Evolutionary conservation across 2,888 invertebrate species (phyloP), one percentile per base, ranked within the genome.

Genomic region (Caenorhabditis sinica): DNA sequence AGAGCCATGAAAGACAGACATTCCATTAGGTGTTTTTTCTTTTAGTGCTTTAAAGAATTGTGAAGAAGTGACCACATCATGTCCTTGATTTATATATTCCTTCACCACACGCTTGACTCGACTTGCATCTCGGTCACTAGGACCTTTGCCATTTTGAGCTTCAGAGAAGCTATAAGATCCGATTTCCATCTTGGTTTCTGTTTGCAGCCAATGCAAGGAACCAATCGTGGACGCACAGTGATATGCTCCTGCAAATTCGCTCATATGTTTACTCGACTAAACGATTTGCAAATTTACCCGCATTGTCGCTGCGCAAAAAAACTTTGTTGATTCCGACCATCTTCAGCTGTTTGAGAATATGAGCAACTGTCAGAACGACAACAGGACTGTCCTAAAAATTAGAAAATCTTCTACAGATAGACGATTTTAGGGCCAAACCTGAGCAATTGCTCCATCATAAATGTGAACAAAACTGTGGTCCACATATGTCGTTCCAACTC

Each of bases 391-490:
- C 49, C 49, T 49, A 17, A 49, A 49, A 49, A 6, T n/a, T n/a
- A n/a, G n/a, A n/a, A n/a, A n/a, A 49, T 36, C 11, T 36, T 36
- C 11, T 8, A 36, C 6, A 13, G 49, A 49, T 17, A 17, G 3
- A n/a, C n/a, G n/a, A n/a, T n/a, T n/a, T n/a, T n/a, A 49, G 49
- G 13, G n/a, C 8, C 6, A 11, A 4, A 49, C 11, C 25, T 40
- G 20, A 72, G 33, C 8, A 20, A 36, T 13, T n/a, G 15, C 13
- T 72, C 23, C 36, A 33, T 13, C 53, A 58, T 56, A 72, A 2
- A 80, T 63, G 23, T 81, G 81, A 11, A 81, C 49, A 33, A 71
- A 49, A 36, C 49, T 61, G 51, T 79, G 79, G 8, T 40, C 33
- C 4, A 30, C 45, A 30, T 23, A 60, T n/a, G 5, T 30, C 17